Percentiles rank a stretch among this genome's conserved stretches.
Conservation (phyloP, 2,888 invertebrate species). For the Laothoe populi region DNA sequence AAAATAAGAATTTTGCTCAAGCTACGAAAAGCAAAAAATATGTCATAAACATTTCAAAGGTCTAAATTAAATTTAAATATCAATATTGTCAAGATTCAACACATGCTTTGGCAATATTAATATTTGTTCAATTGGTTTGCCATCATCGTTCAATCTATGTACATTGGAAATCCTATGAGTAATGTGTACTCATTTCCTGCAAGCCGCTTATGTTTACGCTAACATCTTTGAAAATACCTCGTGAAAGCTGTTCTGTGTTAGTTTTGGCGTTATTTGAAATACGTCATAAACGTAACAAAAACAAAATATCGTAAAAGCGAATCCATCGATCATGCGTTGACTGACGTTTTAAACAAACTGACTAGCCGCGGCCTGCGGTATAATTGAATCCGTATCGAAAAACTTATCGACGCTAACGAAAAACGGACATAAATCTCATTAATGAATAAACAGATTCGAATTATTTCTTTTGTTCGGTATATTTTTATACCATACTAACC, state of each 20-base stretch:
- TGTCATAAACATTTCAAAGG: too few species aligned
- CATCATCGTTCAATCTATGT: not conserved
- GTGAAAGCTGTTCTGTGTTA: not conserved
- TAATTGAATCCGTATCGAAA: conserved; percentile 19
- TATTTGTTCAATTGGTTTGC: not conserved
- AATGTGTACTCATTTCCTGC: not conserved
- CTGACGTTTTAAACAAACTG: conserved; percentile 47
- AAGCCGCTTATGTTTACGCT: not conserved
- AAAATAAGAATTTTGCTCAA: too few species aligned
- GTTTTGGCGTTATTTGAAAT: conserved; percentile 11
- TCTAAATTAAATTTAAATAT: too few species aligned
- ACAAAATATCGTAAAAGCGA: conserved; percentile 37
- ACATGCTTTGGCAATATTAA: not conserved
- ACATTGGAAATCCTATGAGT: not conserved
- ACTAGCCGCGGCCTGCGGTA: conserved; percentile 25
- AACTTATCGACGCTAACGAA: conserved; percentile 5
- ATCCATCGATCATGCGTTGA: conserved; percentile 46
- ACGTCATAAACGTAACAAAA: conserved; percentile 37
- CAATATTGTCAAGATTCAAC: too few species aligned
- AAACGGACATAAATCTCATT: conserved; percentile 1
- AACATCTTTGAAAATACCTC: not conserved
- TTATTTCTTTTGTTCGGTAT: not conserved
- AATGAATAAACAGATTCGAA: not conserved
- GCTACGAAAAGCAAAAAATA: too few species aligned
- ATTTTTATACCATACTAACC: not conserved